phyloP scores from a whole-genome alignment of 2,113 vertebrate genomes.

The Phylloscopus trochilus region DNA sequence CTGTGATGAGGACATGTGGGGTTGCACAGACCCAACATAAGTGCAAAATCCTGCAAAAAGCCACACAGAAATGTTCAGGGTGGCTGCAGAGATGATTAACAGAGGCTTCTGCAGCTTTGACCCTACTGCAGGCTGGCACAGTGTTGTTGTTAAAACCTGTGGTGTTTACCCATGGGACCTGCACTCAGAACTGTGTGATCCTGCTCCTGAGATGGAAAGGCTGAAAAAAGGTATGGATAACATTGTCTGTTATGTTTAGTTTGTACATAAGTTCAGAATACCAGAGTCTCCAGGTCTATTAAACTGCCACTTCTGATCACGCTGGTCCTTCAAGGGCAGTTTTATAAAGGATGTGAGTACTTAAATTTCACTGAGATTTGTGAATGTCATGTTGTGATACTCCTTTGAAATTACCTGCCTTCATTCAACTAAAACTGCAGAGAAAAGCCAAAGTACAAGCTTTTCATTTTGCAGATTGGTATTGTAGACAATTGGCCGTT shows the following conservation, averaged over 20 bases:
- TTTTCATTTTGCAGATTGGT: neutral
- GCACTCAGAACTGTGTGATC: neutral
- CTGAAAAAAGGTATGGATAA: neutral
- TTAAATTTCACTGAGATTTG: neutral
- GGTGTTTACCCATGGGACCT: neutral
- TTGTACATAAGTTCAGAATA: neutral
- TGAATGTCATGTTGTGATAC: neutral
- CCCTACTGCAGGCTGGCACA: neutral
- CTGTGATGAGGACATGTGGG: neutral
- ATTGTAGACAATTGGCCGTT: neutral
- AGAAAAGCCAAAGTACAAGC: neutral
- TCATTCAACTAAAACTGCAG: neutral
- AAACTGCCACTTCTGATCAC: neutral
- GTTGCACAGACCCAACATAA: neutral
- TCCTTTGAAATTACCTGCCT: neutral
- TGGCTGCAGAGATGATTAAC: neutral
- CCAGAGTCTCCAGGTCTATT: rapidly evolving
- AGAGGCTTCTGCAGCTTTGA: neutral
- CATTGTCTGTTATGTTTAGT: neutral
- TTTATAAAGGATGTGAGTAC: neutral
- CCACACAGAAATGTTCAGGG: neutral
- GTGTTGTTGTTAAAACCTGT: neutral
- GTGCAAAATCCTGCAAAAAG: neutral
- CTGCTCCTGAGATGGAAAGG: neutral
- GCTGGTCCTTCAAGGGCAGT: neutral